Conservation (phyloP, 2,888 invertebrate species). For the Drosophila subquinaria region DNA sequence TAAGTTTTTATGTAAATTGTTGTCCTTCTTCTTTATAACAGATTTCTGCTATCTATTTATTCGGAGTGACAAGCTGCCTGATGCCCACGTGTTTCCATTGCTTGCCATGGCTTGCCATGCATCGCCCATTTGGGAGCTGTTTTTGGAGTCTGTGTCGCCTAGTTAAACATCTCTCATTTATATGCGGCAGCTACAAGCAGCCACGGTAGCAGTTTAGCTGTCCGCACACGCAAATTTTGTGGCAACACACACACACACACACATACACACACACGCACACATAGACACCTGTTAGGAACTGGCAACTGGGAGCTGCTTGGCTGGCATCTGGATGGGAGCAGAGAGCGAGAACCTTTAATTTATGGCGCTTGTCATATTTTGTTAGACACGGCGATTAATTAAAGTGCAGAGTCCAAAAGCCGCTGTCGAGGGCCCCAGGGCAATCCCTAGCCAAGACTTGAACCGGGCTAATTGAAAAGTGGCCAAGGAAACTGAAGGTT, state of each 20-base stretch:
- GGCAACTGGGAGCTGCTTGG: conserved; percentile 3
- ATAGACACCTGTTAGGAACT: conserved; percentile 35
- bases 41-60: not conserved
- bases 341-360: conserved; percentile 61
- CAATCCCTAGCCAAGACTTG: conserved; percentile 27
- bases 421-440: conserved; percentile 29
- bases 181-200: conserved; percentile 65
- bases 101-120: conserved; percentile 33
- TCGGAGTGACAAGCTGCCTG: not conserved
- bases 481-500: conserved; percentile 59
- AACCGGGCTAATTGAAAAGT: conserved; percentile 74
- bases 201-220: conserved; percentile 75
- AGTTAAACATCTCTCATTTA: conserved; percentile 82
- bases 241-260: conserved; percentile 45
- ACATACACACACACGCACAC: conserved; percentile 14
- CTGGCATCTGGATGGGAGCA: conserved; percentile 31
- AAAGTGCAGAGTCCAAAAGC: conserved; percentile 66
- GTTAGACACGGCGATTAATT: conserved; percentile 79
- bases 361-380: conserved; percentile 82
- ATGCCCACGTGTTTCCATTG: conserved; percentile 39
- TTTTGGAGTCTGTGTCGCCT: conserved; percentile 66
- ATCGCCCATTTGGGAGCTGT: conserved; percentile 24
- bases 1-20: no score
- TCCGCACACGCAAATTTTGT: conserved; percentile 80
- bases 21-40: not conserved